A percentile compares a stretch with the other conserved stretches of the same genome.
These are phyloP conservation scores for Hypotaenidia philippensis DNA, from an alignment of 2,797 vertebrate species.

Conservation along the genomic window DNA sequence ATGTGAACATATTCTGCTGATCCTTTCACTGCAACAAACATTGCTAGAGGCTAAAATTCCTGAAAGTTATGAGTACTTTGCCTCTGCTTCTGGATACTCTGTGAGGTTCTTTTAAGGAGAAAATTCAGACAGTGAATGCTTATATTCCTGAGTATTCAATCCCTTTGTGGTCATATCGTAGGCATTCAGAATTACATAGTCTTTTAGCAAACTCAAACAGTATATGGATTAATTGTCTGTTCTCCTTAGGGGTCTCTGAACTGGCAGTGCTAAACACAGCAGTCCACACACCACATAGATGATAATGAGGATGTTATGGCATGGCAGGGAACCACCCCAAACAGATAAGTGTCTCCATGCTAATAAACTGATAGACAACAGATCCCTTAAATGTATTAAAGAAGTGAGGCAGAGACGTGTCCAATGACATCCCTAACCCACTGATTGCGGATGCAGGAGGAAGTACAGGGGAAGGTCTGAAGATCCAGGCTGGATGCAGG, in stretches of 20 bases:
- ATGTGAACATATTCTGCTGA: neutral
- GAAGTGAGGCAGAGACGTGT: neutral
- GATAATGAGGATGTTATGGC: neutral
- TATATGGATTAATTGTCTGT: neutral
- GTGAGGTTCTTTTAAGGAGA: conserved; percentile 5
- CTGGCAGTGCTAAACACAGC: neutral
- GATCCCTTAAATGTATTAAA: neutral
- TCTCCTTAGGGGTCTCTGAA: neutral
- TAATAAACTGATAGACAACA: neutral
- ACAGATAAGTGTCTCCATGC: neutral
- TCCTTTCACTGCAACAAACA: conserved; percentile 5
- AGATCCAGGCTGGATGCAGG: neutral
- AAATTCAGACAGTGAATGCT: neutral
- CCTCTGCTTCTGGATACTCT: neutral
- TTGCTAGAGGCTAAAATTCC: conserved; percentile 51
- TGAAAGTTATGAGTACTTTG: conserved; percentile 16
- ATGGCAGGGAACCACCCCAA: neutral
- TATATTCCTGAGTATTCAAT: neutral
- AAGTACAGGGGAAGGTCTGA: neutral
- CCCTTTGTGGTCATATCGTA: neutral
- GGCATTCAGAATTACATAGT: neutral
- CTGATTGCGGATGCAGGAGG: neutral
- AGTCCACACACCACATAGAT: neutral
- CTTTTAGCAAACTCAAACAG: neutral
- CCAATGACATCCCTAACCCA: neutral